phyloP scores from a whole-genome alignment of 2,113 vertebrate species.

The Forbesichthys agassizii region DNA sequence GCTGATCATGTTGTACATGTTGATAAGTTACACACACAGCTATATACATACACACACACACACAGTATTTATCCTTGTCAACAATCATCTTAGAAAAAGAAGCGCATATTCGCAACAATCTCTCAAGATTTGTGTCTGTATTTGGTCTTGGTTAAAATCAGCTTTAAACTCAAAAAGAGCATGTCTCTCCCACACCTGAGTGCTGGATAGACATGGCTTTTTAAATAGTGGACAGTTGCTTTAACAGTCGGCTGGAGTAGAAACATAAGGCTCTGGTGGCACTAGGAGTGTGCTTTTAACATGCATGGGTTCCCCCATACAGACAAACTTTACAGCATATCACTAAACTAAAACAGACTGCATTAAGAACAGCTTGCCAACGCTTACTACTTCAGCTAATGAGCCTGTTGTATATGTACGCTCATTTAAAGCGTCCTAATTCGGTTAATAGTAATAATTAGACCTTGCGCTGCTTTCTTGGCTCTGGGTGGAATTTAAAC shows the following conservation, averaged over 20 bases:
- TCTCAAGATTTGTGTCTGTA: too few species aligned
- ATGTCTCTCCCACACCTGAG: too few species aligned
- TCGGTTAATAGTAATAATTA: conserved; percentile 75
- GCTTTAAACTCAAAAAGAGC: too few species aligned
- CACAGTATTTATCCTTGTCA: conserved; percentile 10
- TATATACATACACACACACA: neutral
- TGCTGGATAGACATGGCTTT: too few species aligned
- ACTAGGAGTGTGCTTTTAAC: conserved; percentile 5
- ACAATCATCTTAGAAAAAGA: conserved; percentile 4
- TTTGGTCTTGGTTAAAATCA: too few species aligned
- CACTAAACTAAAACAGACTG: conserved; percentile 14
- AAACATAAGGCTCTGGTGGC: neutral
- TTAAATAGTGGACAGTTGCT: too few species aligned
- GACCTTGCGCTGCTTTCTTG: conserved; percentile 50
- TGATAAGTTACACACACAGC: neutral
- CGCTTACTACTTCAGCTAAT: conserved; percentile 32
- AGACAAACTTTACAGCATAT: conserved; percentile 9
- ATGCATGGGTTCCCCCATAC: neutral
- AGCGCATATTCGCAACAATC: neutral
- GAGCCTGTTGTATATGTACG: conserved; percentile 51
- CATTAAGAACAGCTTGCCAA: conserved; percentile 13
- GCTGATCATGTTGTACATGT: neutral
- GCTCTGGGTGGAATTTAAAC: conserved; percentile 68
- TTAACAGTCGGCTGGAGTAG: neutral
- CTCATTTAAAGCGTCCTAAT: conserved; percentile 64